Evolutionary conservation across 2,113 vertebrate genomes (phyloP), one percentile per base, ranked within the genome.

Genomic region (Myiozetetes cayanensis): DNA sequence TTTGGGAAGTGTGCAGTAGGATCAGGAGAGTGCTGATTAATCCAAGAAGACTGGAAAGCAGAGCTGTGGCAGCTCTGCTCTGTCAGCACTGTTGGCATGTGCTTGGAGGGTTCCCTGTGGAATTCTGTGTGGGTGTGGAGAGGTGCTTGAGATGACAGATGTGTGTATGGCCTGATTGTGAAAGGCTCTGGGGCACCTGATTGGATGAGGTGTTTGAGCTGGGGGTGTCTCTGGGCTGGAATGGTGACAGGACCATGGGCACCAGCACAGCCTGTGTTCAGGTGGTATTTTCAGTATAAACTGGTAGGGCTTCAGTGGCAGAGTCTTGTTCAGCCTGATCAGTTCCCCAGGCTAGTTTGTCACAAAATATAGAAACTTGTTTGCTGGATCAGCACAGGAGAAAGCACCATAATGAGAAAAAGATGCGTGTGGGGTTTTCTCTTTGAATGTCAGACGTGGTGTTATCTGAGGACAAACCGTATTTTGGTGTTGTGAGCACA

Each of bases 61-160:
- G 11, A 4, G 55, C 72, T 76, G 24, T 8, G 4, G 4, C 6
- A 22, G 83, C 56, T 85, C 47, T 41, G 33, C 20, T 43, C 50
- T 35, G 18, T 39, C 63, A n/a, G 35, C n/a, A 5, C 73, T 37
- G 52, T 33, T 6, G 10, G 10, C 0, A 0, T 22, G 49, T 31
- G 70, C 59, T 77, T 5, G 16, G 65, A 55, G 78, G 58, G 12
- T 30, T 71, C 81, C 43, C 62, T 33, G 28, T n/a, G 83, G 68
- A 73, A 37, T 55, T 24, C 5, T 0, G 0, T 14, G 68, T 72
- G 68, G 49, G 33, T 6, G 43, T 46, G 63, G 30, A 61, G 73
- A 59, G 30, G 27, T 21, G 10, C 71, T 72, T 18, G 19, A 43
- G n/a, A 19, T 91, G 44, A 31, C 41, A 24, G 50, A 41, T 71